Conservation (phyloP, 2,797 vertebrate species). For the Enteromius thamalakanensis region DNA sequence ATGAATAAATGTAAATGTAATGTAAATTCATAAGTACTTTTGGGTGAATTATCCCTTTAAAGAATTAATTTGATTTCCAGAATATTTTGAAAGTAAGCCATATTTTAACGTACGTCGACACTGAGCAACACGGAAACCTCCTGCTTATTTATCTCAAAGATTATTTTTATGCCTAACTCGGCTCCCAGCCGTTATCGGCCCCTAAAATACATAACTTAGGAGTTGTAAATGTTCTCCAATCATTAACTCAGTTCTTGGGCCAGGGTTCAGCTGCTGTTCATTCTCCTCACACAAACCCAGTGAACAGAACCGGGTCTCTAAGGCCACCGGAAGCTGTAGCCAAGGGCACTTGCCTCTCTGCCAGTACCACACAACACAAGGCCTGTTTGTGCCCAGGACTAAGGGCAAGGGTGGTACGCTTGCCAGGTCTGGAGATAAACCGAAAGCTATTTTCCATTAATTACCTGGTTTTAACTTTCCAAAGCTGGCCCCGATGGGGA, state of each 20-base stretch:
- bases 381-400: slow-evolving; percentile 60
- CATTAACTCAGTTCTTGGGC: slow-evolving; percentile 74
- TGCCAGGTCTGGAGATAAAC: slow-evolving; percentile 51
- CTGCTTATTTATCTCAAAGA: slow-evolving; percentile 33
- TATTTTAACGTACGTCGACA: not conserved
- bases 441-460: slow-evolving; percentile 60
- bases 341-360: slow-evolving; percentile 53
- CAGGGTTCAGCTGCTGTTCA: slow-evolving; percentile 59
- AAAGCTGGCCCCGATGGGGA: slow-evolving; percentile 61
- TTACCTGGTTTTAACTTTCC: slow-evolving; percentile 65
- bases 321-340: slow-evolving; percentile 40
- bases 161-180: slow-evolving; percentile 42
- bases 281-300: slow-evolving; percentile 49
- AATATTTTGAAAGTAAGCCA: not conserved
- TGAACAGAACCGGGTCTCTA: slow-evolving; percentile 40
- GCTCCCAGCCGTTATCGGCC: slow-evolving; percentile 64
- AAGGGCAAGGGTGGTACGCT: slow-evolving; percentile 37
- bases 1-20: too few relatives aligned
- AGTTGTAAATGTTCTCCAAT: slow-evolving; percentile 74
- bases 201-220: slow-evolving; percentile 65
- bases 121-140: not conserved
- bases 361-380: slow-evolving; percentile 58
- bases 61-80: not conserved
- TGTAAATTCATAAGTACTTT: not conserved
- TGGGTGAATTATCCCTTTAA: not conserved